Conservation (phyloP, 2,888 invertebrate species). For the Acanthosepion lycidas region DNA sequence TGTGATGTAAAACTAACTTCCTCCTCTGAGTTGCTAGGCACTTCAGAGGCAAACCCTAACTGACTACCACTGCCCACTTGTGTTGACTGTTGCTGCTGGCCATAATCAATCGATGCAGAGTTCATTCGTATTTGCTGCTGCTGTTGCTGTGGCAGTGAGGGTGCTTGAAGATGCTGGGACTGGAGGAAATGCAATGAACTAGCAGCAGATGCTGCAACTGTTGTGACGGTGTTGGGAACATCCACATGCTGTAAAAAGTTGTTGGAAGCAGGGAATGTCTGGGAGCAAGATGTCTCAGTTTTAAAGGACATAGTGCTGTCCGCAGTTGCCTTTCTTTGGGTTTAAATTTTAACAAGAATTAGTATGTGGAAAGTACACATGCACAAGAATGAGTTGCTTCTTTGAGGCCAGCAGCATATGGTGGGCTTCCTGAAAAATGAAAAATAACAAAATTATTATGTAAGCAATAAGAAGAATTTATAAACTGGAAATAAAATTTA, state of each 20-base stretch:
- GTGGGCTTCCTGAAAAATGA: background rate
- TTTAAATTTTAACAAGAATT: background rate
- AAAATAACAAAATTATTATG: background rate
- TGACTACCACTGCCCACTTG: slow-evolving; percentile 10
- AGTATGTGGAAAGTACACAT: background rate
- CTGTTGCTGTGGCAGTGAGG: slow-evolving; percentile 36
- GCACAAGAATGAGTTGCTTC: slow-evolving; percentile 6
- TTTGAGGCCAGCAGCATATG: slow-evolving; percentile 35
- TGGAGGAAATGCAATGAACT: background rate
- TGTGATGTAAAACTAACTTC: slow-evolving; percentile 15
- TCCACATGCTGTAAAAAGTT: slow-evolving; percentile 35
- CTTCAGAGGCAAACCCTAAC: background rate
- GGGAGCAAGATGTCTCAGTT: slow-evolving; percentile 40
- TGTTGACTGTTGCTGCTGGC: background rate
- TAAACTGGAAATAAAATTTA: background rate
- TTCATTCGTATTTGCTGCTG: background rate
- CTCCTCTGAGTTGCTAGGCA: background rate
- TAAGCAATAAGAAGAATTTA: background rate
- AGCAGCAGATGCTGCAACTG: background rate
- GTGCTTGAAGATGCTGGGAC: background rate
- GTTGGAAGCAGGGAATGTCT: slow-evolving; percentile 39
- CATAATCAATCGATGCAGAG: slow-evolving; percentile 14
- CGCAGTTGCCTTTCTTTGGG: background rate
- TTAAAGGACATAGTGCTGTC: slow-evolving; percentile 38
- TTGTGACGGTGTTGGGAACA: background rate